Evolutionary conservation across 2,113 vertebrate genomes (phyloP), one percentile per base, ranked within the genome.

Genomic region (Macquaria ambigua): DNA sequence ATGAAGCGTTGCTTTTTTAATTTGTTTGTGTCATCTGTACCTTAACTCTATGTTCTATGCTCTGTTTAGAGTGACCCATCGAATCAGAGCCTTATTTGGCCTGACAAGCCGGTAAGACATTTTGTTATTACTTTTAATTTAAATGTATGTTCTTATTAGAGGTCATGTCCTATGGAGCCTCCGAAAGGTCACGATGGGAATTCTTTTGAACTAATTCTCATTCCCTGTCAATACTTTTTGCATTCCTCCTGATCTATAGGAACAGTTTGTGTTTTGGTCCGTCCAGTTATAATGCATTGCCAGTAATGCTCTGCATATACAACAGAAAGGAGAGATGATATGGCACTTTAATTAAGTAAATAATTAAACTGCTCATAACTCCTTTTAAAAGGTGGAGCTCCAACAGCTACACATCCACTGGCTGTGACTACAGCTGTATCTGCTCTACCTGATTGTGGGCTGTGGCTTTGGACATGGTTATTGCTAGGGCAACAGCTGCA

Each of bases 81-180:
- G 4, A 92, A 94, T 87, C 91, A 87, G 79, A 89, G 84, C 56
- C 14, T 86, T 1, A 11, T 68, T 74, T 94, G 93, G 93, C 77
- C 77, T 0, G 94, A 93, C 46, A 96, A 95, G 39, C 95, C 95
- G 68, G 95, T 96, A 87, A 94, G 92, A 79, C 5, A 11, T 15
- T 3, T 18, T 50, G 5, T 73, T 23, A 16, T n/a, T 41, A 7
- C 7, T 34, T 56, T 41, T 53, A 18, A 15, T 43, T 59, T 70
- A 10, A 21, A 53, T 77, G 1, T 20, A 1, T 34, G 16, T 52
- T 82, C 67, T 48, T 18, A 31, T 8, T 3, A 1, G 18, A 31
- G 8, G 18, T 11, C 31, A 2, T 25, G 67, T 31, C 25, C n/a
- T 9, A 20, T 3, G 3, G 6, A 62, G 31, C 15, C 16, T 6